Evolutionary conservation across 2,797 vertebrate species (phyloP).

Genomic region (Antrozous pallidus): DNA sequence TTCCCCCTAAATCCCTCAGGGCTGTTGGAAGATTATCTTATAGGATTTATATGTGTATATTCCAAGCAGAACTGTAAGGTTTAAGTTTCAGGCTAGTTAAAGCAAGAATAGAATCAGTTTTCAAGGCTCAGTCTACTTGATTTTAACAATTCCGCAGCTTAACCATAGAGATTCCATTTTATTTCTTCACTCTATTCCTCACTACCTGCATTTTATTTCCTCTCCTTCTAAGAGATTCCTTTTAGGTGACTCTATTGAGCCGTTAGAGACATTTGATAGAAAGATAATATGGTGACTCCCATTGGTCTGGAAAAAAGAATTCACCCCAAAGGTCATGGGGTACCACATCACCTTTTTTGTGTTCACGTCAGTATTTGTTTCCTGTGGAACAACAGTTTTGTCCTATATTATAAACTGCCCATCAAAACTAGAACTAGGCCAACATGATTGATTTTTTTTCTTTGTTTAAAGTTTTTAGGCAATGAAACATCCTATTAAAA

Average conservation of each 20-base stretch:
- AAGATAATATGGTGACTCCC: not conserved
- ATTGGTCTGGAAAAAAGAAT: not conserved
- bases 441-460: constrained; percentile 2
- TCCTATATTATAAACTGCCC: constrained; percentile 58
- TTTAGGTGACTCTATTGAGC: not conserved
- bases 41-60: not conserved
- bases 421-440: constrained; percentile 57
- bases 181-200: not conserved
- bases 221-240: not conserved
- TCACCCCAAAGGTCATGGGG: not conserved
- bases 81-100: not conserved
- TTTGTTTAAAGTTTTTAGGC: constrained; percentile 45
- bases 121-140: not conserved
- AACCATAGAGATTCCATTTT: not conserved
- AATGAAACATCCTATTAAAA: constrained; percentile 46
- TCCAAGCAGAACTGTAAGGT: not conserved
- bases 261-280: not conserved
- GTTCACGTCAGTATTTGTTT: not conserved
- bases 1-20: not conserved
- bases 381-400: constrained; percentile 62
- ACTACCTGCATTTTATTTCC: not conserved
- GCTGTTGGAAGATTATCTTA: not conserved
- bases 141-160: not conserved
- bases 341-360: not conserved
- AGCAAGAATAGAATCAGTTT: not conserved